Conservation (phyloP, 2,113 vertebrate species). For the Lophura nycthemera region DNA sequence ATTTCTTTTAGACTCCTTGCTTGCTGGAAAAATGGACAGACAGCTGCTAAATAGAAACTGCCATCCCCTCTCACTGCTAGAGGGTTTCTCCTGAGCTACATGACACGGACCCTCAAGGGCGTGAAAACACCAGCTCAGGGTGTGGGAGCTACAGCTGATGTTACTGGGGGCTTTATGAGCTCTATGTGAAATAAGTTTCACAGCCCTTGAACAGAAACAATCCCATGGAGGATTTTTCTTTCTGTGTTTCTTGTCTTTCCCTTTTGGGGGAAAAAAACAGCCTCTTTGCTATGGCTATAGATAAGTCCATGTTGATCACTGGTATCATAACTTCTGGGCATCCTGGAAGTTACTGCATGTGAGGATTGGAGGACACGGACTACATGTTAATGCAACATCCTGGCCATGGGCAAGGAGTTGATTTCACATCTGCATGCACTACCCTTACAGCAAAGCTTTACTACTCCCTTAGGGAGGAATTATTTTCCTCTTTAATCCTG, state of each 20-base stretch:
- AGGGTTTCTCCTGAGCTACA: neutral
- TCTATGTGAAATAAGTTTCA: neutral
- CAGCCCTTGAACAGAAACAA: neutral
- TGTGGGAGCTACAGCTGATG: neutral
- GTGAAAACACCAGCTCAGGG: neutral
- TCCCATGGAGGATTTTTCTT: neutral
- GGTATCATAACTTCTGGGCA: neutral
- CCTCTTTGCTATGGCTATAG: neutral
- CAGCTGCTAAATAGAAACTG: neutral
- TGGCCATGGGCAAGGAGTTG: neutral
- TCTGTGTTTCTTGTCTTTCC: neutral
- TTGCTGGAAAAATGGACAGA: neutral
- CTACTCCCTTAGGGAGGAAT: neutral
- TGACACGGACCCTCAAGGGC: neutral
- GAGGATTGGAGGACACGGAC: neutral
- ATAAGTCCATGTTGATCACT: neutral
- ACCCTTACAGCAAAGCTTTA: neutral
- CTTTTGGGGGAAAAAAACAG: neutral
- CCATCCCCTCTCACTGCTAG: neutral
- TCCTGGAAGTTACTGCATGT: neutral
- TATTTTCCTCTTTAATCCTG: neutral
- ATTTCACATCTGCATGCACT: neutral
- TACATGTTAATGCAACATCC: neutral
- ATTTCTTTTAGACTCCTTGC: neutral
- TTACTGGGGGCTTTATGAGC: neutral